Base-by-base conservation (phyloP, 2,113 vertebrate genomes). In the Hemibagrus wyckioides region DNA sequence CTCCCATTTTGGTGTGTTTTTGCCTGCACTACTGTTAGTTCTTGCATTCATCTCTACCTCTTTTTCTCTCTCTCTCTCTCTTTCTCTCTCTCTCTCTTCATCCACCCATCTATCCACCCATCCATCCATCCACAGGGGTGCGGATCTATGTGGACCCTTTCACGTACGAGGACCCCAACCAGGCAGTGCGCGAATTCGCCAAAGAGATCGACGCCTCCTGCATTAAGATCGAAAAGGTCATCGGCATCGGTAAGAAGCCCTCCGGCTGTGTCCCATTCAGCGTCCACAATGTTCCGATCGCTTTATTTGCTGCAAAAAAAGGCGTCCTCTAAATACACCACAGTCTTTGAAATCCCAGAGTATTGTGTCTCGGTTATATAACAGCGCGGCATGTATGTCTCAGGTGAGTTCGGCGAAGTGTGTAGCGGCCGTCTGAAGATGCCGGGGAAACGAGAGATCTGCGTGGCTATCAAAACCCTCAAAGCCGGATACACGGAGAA, bases 211-310 rank as follows among this genome's bases (percentile, higher is more conserved):
- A 99, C 87, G 97, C 97, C 28, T 98, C 97, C 90, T 97, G 96
- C 90, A 99, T 99, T 93, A 98, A 99, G 95, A 99, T 99, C 63
- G 98, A 99, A 95, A 99, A 97, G 94, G 98, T 99, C 93, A 98
- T 99, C 94, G 98, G 98, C 94, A 98, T 99, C 90, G 98, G 98
- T 99, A 94, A 97, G 97, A 52, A 80, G 76, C 88, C 10, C 41
- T 76, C 88, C 79, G n/a, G 82, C 87, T 87, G 89, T 44, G 79
- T 65, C 63, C 28, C 48, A 57, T 88, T 90, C 67, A 96, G 94
- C 14, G 67, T 44, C 61, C 77, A 71, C 79, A 82, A 67, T 59
- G 67, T 48, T 73, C 84, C 57, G 3, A 52, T 36, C 11, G 63
- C 82, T 83, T 69, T 83, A 48, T 83, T 83, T 77, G 25, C 56